Evolutionary conservation across 2,888 invertebrate genomes (phyloP).

Genomic region (Apoda limacodes): DNA sequence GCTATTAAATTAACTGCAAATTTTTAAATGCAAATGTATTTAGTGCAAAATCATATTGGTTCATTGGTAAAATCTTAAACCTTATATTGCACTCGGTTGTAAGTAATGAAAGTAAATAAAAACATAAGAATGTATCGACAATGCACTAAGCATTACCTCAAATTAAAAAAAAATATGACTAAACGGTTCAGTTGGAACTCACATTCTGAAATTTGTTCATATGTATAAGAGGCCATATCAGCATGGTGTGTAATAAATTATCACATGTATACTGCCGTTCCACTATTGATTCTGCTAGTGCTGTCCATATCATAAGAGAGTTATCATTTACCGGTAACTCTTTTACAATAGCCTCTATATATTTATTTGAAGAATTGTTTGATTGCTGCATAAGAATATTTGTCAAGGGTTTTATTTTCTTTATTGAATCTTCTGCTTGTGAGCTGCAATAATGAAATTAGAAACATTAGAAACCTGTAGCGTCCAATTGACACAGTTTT

Average conservation of each 20-base stretch:
- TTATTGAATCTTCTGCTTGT: slow-evolving; percentile 20
- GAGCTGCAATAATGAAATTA: slow-evolving; percentile 27
- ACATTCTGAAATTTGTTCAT: slow-evolving; percentile 28
- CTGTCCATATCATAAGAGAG: slow-evolving; percentile 36
- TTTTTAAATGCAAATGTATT: too few relatives aligned
- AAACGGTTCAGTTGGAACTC: slow-evolving; percentile 21
- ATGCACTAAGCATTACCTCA: neutral
- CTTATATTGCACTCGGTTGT: too few relatives aligned
- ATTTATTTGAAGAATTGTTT: slow-evolving; percentile 12
- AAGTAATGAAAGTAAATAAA: too few relatives aligned
- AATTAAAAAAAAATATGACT: too few relatives aligned
- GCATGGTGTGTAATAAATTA: slow-evolving; percentile 21
- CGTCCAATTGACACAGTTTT: too few relatives aligned
- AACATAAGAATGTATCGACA: too few relatives aligned
- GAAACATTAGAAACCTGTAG: too few relatives aligned
- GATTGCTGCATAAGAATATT: slow-evolving; percentile 24
- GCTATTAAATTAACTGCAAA: too few relatives aligned
- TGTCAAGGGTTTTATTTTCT: slow-evolving; percentile 27
- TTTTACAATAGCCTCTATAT: slow-evolving; percentile 23
- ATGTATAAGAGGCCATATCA: slow-evolving; percentile 41
- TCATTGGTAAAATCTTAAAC: too few relatives aligned
- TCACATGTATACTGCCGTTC: slow-evolving; percentile 17
- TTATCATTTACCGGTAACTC: slow-evolving; percentile 24
- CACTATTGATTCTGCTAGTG: slow-evolving; percentile 29
- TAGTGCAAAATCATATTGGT: too few relatives aligned